phyloP scores from a whole-genome alignment of 2,888 invertebrate species.

The Hyposoter didymator region DNA sequence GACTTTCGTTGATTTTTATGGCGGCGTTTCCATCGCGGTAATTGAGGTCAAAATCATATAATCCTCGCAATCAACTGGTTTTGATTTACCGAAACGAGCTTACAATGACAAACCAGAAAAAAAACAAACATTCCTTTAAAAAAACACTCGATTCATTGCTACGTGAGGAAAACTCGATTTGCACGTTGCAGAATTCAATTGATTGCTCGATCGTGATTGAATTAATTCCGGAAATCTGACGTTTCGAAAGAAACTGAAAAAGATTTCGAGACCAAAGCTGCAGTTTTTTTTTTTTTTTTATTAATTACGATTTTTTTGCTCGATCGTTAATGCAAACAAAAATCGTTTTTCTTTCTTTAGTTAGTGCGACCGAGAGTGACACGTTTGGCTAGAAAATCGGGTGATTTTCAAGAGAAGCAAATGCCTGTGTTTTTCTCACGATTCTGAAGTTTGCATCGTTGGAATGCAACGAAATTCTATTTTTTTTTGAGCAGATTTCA shows the following conservation, averaged over 20 bases:
- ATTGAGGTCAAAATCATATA: neutral
- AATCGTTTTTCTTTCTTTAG: neutral
- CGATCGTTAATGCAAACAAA: neutral
- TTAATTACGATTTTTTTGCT: neutral
- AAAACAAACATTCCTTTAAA: too few relatives aligned
- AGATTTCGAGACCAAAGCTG: neutral
- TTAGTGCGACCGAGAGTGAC: too few relatives aligned
- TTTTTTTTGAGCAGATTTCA: too few relatives aligned
- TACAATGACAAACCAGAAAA: neutral
- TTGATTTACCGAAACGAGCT: neutral
- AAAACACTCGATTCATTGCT: too few relatives aligned
- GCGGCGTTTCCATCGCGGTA: neutral
- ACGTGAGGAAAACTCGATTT: neutral
- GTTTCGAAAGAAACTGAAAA: neutral
- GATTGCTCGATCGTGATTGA: neutral
- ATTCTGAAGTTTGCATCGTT: too few relatives aligned
- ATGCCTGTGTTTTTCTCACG: too few relatives aligned
- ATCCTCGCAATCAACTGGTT: neutral
- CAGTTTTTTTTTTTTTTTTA: neutral
- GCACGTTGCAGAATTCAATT: neutral
- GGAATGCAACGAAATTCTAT: too few relatives aligned
- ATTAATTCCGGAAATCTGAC: neutral
- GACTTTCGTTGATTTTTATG: neutral
- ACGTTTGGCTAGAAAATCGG: neutral
- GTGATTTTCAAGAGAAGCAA: neutral